Evolutionary conservation across 64 coral and sea anemone species (phyloP).

Genomic region (Trachythela sp.): DNA sequence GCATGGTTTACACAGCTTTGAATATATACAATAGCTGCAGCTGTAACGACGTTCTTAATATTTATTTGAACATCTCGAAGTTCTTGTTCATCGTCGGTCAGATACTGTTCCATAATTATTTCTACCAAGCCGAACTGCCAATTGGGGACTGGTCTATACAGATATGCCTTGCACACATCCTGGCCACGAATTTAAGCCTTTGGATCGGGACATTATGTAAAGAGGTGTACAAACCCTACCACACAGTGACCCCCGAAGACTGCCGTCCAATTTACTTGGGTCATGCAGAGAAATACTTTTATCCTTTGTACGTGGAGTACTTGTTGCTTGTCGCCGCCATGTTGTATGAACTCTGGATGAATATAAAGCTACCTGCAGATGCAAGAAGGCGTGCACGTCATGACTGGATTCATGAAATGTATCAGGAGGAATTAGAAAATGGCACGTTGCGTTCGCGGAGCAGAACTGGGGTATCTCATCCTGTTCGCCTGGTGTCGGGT

Average conservation of each 20-base stretch:
- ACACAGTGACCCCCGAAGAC: not conserved
- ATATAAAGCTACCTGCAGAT: not conserved
- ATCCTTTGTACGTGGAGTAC: not conserved
- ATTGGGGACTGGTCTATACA: not conserved
- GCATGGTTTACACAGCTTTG: not conserved
- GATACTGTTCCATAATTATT: not conserved
- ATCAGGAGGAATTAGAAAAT: not conserved
- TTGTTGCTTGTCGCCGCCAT: not conserved
- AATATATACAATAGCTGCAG: not conserved
- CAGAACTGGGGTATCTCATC: not conserved
- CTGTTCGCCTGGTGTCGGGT: too few species aligned
- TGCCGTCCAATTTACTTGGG: not conserved
- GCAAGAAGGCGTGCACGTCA: not conserved
- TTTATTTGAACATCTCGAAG: not conserved
- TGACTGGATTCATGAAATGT: not conserved
- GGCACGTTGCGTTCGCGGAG: not conserved
- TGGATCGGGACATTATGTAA: not conserved
- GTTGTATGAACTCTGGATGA: not conserved
- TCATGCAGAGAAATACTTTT: not conserved
- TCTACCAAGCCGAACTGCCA: not conserved
- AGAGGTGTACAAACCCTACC: not conserved
- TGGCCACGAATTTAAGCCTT: not conserved
- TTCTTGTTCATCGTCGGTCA: not conserved
- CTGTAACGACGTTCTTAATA: not conserved
- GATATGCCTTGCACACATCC: not conserved